These are phyloP conservation scores for Cecropterus lyciades DNA, from an alignment of 1,140 invertebrate species.

Conservation along the genomic window DNA sequence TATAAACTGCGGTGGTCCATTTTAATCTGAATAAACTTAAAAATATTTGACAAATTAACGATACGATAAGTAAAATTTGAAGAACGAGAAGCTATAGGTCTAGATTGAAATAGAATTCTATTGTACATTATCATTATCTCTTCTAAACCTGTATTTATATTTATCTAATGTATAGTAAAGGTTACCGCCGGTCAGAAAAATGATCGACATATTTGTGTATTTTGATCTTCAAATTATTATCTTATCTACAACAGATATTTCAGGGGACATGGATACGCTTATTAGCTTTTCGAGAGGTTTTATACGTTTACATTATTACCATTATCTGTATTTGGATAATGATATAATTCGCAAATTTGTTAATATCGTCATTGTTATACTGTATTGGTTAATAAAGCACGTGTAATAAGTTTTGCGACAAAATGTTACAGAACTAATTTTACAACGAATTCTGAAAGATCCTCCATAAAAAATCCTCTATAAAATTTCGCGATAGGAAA, in stretches of 20 bases:
- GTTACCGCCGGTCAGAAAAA: conserved; percentile 12
- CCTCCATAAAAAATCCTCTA: too few species aligned
- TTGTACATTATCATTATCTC: too few species aligned
- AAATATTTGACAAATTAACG: too few species aligned
- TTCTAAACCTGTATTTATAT: not conserved
- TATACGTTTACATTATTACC: conserved; percentile 20
- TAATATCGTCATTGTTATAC: not conserved
- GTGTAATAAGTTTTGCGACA: too few species aligned
- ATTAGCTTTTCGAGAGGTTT: conserved; percentile 41
- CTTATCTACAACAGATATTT: conserved; percentile 25
- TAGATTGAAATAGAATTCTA: too few species aligned
- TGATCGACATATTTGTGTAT: conserved; percentile 26
- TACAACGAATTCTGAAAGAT: too few species aligned
- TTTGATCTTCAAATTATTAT: conserved; percentile 21
- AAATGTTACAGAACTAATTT: too few species aligned
- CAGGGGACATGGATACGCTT: conserved; percentile 20
- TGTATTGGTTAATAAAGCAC: conserved; percentile 3
- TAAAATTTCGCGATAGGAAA: not conserved
- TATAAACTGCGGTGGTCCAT: too few species aligned
- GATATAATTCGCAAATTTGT: conserved; percentile 6
- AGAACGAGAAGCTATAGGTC: too few species aligned
- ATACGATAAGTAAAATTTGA: too few species aligned
- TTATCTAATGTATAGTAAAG: not conserved
- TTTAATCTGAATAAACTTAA: too few species aligned
- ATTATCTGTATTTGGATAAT: conserved; percentile 29